Evolutionary conservation across 37 sponge, comb jelly and placozoan genomes (phyloP), one percentile per base, ranked within the genome.

Genomic region (Chondrosia reniformis): DNA sequence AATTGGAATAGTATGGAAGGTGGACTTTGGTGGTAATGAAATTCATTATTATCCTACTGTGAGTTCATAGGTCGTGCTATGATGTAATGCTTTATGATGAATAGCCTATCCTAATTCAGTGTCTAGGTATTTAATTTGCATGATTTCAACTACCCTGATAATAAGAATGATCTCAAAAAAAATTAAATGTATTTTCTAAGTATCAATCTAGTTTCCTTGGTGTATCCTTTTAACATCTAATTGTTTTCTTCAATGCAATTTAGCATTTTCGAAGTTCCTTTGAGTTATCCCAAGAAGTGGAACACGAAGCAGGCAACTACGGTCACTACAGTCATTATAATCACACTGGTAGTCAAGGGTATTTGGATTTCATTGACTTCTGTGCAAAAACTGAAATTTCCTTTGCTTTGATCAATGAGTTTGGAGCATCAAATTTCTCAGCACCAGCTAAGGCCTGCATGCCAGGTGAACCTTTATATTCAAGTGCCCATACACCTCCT

Each of bases 281-380:
- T n/a, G n/a, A n/a, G n/a, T n/a, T n/a, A n/a, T n/a, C n/a, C n/a
- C n/a, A n/a, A n/a, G n/a, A n/a, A n/a, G n/a, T n/a, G n/a, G n/a
- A n/a, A n/a, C n/a, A n/a, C n/a, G 61, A 6, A 59, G 61, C 7
- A 13, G 61, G 28, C 61, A 7, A 59, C 28, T 13, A 30, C 52
- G 52, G 52, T 49, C 52, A 49, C 13, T 69, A 38, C 9, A 39
- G 2, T 39, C 72, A 69, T 21, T 41, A 69, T 44, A 69, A 69
- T 25, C 72, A 69, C 43, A 8, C 25, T 69, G 72, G 72, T 39
- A 39, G 38, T 13, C 25, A 36, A n/a, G 72, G 72, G 4, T 69
- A 69, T 7, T 69, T 69, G 36, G 42, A 25, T 33, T n/a, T 69
- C 41, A 37, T 40, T 2, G 40, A 69, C n/a, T 69, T 69, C 24